phyloP scores from a whole-genome alignment of 2,888 invertebrate genomes.

The Spialia ferax region DNA sequence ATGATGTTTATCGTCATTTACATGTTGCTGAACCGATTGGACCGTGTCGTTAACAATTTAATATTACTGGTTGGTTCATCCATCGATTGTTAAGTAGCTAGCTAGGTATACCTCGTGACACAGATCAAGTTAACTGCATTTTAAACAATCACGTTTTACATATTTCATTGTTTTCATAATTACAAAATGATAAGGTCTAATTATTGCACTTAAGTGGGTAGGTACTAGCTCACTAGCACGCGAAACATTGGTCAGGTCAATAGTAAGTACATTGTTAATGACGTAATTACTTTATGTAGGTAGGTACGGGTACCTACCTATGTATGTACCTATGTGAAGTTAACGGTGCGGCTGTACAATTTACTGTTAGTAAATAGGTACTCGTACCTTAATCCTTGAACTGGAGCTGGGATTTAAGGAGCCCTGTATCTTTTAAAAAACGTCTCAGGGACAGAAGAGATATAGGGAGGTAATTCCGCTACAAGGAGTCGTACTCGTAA shows the following conservation, averaged over 20 bases:
- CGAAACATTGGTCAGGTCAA: constrained; percentile 54
- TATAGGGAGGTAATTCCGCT: constrained; percentile 41
- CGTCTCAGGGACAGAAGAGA: constrained; percentile 11
- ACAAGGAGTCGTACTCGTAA: constrained; percentile 43
- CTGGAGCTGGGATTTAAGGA: constrained; percentile 21
- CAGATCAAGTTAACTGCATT: constrained; percentile 64
- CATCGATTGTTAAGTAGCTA: constrained; percentile 38
- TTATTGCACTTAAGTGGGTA: constrained; percentile 69
- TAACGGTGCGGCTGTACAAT: constrained; percentile 5
- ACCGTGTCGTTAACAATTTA: constrained; percentile 15
- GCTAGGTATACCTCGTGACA: constrained; percentile 62
- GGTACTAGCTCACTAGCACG: constrained; percentile 58
- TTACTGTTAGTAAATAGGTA: constrained; percentile 4
- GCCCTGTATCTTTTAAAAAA: constrained; percentile 15
- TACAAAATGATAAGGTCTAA: constrained; percentile 79
- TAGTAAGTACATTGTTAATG: constrained; percentile 10
- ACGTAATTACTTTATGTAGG: constrained; percentile 11
- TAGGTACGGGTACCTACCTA: no score
- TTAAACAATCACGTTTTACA: constrained; percentile 59
- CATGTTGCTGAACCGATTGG: constrained; percentile 1
- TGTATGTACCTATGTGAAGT: no score
- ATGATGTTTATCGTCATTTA: constrained; percentile 3
- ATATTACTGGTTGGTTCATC: not conserved
- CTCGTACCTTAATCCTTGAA: constrained; percentile 23
- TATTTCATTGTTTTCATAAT: constrained; percentile 76